A percentile compares a stretch with the other conserved stretches of the same genome.
These are phyloP conservation scores for Hydrozoanthus tunicans DNA, from an alignment of 64 coral and sea anemone genomes.

Conservation along the genomic window DNA sequence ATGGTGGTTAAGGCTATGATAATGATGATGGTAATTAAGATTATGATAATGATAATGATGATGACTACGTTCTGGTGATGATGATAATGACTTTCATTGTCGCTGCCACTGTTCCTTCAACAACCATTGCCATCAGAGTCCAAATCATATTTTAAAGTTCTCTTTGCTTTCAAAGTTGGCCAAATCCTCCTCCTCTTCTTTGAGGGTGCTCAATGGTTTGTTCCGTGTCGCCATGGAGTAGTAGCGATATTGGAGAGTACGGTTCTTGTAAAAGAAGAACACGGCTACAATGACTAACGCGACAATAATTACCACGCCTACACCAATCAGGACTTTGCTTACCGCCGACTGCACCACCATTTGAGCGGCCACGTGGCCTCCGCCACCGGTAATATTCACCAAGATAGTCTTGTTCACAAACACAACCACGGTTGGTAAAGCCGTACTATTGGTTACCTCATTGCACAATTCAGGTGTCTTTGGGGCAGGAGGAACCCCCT, in stretches of 20 bases:
- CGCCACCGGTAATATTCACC: neutral
- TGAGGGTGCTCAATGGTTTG: slow-evolving; percentile 85
- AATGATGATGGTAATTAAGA: too few relatives aligned
- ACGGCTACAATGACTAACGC: slow-evolving; percentile 55
- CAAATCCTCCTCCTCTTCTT: slow-evolving; percentile 81
- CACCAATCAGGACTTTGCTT: slow-evolving; percentile 74
- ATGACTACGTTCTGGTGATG: neutral
- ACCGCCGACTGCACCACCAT: neutral
- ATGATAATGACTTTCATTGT: neutral
- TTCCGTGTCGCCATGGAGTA: slow-evolving; percentile 63
- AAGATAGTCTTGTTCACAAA: neutral
- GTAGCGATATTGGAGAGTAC: slow-evolving; percentile 68
- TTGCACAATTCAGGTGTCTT: slow-evolving; percentile 13
- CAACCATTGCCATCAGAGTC: neutral
- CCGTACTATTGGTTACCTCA: slow-evolving; percentile 33
- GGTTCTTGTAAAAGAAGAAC: slow-evolving; percentile 86
- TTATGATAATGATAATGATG: too few relatives aligned
- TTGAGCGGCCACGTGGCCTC: neutral
- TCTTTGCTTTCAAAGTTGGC: slow-evolving; percentile 24
- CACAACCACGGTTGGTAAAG: neutral
- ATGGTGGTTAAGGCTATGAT: too few relatives aligned
- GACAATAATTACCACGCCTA: slow-evolving; percentile 60
- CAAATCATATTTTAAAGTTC: slow-evolving; percentile 14
- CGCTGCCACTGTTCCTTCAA: neutral
- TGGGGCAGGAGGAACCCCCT: neutral